Conservation (phyloP, 2,113 vertebrate species). For the Podarcis cretensis region DNA sequence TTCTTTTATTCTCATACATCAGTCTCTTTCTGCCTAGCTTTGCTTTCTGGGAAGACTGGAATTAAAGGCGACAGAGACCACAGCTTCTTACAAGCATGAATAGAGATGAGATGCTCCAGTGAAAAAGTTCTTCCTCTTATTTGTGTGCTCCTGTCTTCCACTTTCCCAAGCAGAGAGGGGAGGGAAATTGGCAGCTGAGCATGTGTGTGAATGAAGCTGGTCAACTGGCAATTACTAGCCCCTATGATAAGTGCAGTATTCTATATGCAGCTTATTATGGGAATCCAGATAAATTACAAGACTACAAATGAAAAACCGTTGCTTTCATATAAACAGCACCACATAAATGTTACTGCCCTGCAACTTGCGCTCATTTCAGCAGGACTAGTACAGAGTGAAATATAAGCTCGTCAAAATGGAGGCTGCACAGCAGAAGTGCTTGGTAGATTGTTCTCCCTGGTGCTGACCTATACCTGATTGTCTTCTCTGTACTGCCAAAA, state of each 20-base stretch:
- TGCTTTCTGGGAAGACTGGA: background rate
- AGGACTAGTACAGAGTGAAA: background rate
- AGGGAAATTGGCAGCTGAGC: background rate
- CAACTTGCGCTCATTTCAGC: background rate
- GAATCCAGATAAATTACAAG: background rate
- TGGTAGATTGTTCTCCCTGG: background rate
- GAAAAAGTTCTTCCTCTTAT: background rate
- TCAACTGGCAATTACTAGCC: background rate
- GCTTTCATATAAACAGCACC: background rate
- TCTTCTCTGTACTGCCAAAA: background rate
- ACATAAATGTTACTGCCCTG: background rate
- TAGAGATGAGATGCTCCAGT: background rate
- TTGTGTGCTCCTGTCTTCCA: background rate
- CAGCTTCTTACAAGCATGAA: background rate
- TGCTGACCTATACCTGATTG: accelerated
- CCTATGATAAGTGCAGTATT: background rate
- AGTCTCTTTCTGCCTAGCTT: background rate
- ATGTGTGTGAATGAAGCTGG: background rate
- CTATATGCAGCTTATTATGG: background rate
- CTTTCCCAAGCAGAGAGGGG: accelerated
- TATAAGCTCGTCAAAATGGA: background rate
- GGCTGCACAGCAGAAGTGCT: background rate
- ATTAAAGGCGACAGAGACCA: background rate
- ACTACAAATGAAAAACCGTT: accelerated
- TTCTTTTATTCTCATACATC: background rate